Evolutionary conservation across 2,113 vertebrate genomes (phyloP).

Genomic region (Synchiropus splendidus): DNA sequence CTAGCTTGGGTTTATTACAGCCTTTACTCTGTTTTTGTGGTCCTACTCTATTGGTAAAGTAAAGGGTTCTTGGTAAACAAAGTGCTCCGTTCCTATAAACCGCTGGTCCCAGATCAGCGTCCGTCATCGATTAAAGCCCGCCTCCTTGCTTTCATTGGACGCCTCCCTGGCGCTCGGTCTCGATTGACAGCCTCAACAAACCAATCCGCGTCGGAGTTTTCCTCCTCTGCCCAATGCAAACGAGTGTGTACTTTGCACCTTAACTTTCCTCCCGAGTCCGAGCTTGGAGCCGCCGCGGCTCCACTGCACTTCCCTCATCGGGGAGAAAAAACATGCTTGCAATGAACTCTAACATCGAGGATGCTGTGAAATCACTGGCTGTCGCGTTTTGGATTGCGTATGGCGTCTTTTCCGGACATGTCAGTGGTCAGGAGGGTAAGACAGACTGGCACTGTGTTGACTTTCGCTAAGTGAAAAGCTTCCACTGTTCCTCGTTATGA

Average conservation of each 20-base stretch:
- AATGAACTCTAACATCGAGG: slow-evolving; percentile 20
- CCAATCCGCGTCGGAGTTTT: slow-evolving; percentile 44
- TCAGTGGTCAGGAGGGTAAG: slow-evolving; percentile 62
- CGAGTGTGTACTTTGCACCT: slow-evolving; percentile 5
- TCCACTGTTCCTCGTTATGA: too few relatives aligned
- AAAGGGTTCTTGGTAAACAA: too few relatives aligned
- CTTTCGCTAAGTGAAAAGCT: slow-evolving; percentile 4
- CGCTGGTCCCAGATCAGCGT: slow-evolving; percentile 26
- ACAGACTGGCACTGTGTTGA: background rate
- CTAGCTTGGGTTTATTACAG: too few relatives aligned
- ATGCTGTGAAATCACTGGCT: slow-evolving; percentile 34
- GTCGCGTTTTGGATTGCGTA: slow-evolving; percentile 39
- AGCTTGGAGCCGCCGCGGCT: slow-evolving; percentile 7
- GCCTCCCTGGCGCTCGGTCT: slow-evolving; percentile 2
- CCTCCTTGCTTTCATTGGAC: slow-evolving; percentile 9
- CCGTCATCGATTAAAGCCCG: slow-evolving; percentile 6
- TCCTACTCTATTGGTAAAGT: too few relatives aligned
- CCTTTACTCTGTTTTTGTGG: too few relatives aligned
- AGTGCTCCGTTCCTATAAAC: too few relatives aligned
- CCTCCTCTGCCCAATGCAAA: slow-evolving; percentile 43
- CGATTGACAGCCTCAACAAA: slow-evolving; percentile 21
- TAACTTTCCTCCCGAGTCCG: slow-evolving; percentile 19
- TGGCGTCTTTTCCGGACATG: slow-evolving; percentile 24
- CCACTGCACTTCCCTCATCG: slow-evolving; percentile 20
- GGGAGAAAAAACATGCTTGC: slow-evolving; percentile 49